These are phyloP conservation scores for Pangasianodon gigas DNA, from an alignment of 2,113 vertebrate species.

Conservation along the genomic window DNA sequence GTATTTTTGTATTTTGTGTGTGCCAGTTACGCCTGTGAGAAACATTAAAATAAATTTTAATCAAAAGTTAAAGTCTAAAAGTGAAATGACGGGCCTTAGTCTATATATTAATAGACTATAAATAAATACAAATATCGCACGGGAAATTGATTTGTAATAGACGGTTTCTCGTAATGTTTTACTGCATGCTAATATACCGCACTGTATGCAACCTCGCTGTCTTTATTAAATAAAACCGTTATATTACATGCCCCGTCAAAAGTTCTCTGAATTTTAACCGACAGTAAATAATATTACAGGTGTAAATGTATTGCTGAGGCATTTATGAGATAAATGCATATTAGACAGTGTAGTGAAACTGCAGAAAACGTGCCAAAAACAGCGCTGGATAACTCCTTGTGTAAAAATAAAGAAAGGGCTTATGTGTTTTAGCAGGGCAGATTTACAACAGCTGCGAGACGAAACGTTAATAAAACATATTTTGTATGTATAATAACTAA, in stretches of 20 bases:
- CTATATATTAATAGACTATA: not conserved
- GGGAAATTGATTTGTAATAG: not conserved
- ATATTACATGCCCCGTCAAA: not conserved
- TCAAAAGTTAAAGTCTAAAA: not conserved
- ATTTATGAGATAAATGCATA: not conserved
- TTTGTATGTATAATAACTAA: conserved; percentile 52
- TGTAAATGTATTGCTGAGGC: not conserved
- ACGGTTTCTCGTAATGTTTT: not conserved
- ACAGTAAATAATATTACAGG: not conserved
- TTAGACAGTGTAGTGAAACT: conserved; percentile 31
- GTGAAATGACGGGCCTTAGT: not conserved
- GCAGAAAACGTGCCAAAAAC: conserved; percentile 47
- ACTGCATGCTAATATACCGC: not conserved
- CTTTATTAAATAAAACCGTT: not conserved
- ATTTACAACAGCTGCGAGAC: conserved; percentile 49
- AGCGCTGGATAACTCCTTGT: not conserved
- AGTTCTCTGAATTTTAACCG: not conserved
- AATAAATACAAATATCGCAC: not conserved
- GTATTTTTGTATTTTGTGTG: not conserved
- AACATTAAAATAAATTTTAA: not conserved
- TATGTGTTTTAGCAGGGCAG: conserved; percentile 27
- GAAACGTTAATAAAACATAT: conserved; percentile 57
- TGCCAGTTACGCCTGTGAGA: not conserved
- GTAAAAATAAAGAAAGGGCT: not conserved
- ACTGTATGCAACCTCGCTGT: not conserved